Evolutionary conservation across 2,797 vertebrate species (phyloP).

Genomic region (Hozukius guyotensis): DNA sequence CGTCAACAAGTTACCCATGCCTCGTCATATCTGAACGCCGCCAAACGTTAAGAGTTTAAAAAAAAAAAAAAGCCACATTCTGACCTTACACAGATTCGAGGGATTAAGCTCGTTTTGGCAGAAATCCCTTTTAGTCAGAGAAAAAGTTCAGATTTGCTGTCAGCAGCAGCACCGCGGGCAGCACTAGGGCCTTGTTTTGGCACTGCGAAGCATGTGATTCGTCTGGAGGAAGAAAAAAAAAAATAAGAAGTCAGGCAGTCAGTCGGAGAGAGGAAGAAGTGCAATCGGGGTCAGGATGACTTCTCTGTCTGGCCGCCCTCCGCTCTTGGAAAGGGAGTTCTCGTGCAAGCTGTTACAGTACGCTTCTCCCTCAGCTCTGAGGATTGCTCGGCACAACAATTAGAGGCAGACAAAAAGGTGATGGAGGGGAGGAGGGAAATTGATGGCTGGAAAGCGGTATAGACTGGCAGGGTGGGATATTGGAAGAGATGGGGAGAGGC

Average conservation of each 20-base stretch:
- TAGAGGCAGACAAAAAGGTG: conserved; percentile 46
- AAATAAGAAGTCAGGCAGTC: conserved; percentile 36
- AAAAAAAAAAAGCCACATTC: neutral
- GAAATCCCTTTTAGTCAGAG: conserved; percentile 30
- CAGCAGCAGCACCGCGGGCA: conserved; percentile 24
- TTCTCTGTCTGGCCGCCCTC: conserved; percentile 61
- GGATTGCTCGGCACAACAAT: conserved; percentile 50
- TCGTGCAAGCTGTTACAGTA: conserved; percentile 31
- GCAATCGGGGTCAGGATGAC: conserved; percentile 65
- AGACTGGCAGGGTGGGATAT: conserved; percentile 64
- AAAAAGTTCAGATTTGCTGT: conserved; percentile 43
- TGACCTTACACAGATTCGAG: neutral
- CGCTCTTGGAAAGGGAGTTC: conserved; percentile 35
- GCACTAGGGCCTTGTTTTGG: conserved; percentile 54
- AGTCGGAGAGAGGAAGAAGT: conserved; percentile 57
- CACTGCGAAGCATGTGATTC: conserved; percentile 60
- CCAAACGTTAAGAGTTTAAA: neutral
- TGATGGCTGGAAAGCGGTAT: conserved; percentile 32
- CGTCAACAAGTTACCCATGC: neutral
- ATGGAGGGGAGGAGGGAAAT: conserved; percentile 1
- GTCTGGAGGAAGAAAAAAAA: conserved; percentile 18
- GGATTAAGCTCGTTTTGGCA: conserved; percentile 13
- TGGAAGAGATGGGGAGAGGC: conserved; percentile 53
- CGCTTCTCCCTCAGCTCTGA: conserved; percentile 15
- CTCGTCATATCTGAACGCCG: neutral